Percentiles rank a stretch among this genome's conserved stretches.
These are phyloP conservation scores for Procavia capensis DNA, from an alignment of 2,113 vertebrate genomes.

Conservation along the genomic window DNA sequence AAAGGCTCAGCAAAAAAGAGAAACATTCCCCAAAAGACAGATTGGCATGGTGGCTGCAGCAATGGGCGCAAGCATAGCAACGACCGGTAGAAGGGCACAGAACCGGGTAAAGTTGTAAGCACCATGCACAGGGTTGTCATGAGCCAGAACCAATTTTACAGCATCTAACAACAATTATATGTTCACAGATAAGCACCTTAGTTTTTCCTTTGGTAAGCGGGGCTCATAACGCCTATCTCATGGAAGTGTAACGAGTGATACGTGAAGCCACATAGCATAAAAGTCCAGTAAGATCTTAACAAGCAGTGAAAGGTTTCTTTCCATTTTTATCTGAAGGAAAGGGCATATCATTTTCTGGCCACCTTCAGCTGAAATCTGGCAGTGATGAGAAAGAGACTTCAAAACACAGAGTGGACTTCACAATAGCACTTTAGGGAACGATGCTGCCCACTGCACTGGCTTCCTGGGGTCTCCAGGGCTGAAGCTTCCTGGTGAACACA, in stretches of 20 bases:
- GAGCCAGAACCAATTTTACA: too few relatives aligned
- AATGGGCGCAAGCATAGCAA: too few relatives aligned
- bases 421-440: background rate
- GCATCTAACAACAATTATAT: background rate
- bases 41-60: too few relatives aligned
- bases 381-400: background rate
- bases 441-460: background rate
- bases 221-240: background rate
- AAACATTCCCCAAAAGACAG: too few relatives aligned
- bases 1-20: too few relatives aligned
- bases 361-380: background rate
- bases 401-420: background rate
- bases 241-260: background rate
- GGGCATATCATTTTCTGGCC: background rate
- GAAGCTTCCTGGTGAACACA: background rate
- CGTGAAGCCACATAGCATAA: background rate
- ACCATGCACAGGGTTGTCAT: too few relatives aligned
- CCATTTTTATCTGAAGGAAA: conserved; percentile 1
- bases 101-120: too few relatives aligned
- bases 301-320: background rate
- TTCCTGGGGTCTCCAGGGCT: background rate
- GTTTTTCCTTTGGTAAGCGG: background rate
- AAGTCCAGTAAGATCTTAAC: background rate
- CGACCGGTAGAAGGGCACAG: too few relatives aligned
- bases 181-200: background rate